Base-by-base conservation (phyloP, 35 echinoderm and acorn worm genomes). In the Heliocidaris erythrogramma region DNA sequence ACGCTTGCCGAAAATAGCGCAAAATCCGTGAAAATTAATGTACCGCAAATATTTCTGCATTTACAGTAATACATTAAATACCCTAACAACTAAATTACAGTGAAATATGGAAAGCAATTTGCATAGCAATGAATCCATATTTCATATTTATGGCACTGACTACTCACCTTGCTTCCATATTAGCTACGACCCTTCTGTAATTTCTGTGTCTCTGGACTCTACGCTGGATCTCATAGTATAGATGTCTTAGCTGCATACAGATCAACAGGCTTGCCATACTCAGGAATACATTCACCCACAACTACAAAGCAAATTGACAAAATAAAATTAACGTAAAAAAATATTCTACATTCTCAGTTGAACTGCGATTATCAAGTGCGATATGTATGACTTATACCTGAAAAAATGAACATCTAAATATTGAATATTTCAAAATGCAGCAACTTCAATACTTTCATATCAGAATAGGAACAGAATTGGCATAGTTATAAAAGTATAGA, bases 241-340 rank as follows among this genome's bases (percentile, higher is more conserved):
- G 95, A 47, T 95, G 97, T 60, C 98, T 86, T 29, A 99, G 92
- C 96, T 99, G 97, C 93, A 99, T 96, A 78, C 98, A 99, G 85
- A 99, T 99, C 32, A 99, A 96, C 35, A 99, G 95, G 93, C 98
- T 99, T 17, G 98, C 98, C 98, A 99, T 99, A 90, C 98, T 99
- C 59, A 99, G 95, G 91, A 99, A 99, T n/a, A 99, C 97, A 85
- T 99, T 99, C 48, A 96, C 98, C 98, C 98, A 99, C 21, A 99
- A 95, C 98, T 99, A 86, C 9, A 59, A n/a, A 93, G 35, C 65
- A 78, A n/a, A 78, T 78, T 7, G 27, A 31, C 35, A 94, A 31
- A 94, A 11, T 3, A 30, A 86, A 61, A 32, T 84, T 30, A 7
- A 30, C 27, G 5, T 35, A 59, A 93, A 90, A n/a, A n/a, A 90